These are phyloP conservation scores for Troides oblongomaculatus DNA, from an alignment of 2,888 invertebrate genomes.

Conservation along the genomic window DNA sequence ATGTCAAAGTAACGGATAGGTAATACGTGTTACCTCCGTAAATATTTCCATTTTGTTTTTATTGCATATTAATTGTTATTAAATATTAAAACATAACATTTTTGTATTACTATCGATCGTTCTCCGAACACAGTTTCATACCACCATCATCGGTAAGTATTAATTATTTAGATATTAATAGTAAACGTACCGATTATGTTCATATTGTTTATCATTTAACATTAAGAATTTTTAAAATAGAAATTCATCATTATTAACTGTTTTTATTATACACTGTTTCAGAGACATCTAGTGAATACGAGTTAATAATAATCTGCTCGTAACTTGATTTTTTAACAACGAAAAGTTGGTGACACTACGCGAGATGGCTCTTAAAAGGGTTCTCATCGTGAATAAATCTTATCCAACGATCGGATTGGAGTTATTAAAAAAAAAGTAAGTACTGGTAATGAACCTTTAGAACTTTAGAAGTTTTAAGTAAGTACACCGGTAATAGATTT, in stretches of 20 bases:
- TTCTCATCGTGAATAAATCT: slow-evolving; percentile 59
- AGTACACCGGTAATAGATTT: background rate
- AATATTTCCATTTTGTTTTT: background rate
- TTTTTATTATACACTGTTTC: background rate
- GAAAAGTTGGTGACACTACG: background rate
- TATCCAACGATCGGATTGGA: slow-evolving; percentile 59
- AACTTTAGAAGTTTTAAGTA: background rate
- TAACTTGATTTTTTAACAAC: no score
- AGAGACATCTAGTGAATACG: background rate
- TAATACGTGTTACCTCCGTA: background rate
- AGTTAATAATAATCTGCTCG: background rate
- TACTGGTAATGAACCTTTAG: slow-evolving; percentile 20
- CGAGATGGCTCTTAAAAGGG: slow-evolving; percentile 54
- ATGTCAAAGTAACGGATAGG: background rate
- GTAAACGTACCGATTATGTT: no score
- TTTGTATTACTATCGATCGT: background rate
- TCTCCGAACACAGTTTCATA: background rate
- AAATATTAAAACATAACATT: background rate
- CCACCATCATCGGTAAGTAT: background rate
- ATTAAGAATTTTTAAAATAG: background rate
- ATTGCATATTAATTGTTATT: background rate
- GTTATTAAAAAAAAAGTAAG: slow-evolving; percentile 62
- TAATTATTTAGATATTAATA: background rate
- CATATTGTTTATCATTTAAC: no score
- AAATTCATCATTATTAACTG: background rate